phyloP scores from a whole-genome alignment of 2,113 vertebrate species.

The Pluvialis apricaria region DNA sequence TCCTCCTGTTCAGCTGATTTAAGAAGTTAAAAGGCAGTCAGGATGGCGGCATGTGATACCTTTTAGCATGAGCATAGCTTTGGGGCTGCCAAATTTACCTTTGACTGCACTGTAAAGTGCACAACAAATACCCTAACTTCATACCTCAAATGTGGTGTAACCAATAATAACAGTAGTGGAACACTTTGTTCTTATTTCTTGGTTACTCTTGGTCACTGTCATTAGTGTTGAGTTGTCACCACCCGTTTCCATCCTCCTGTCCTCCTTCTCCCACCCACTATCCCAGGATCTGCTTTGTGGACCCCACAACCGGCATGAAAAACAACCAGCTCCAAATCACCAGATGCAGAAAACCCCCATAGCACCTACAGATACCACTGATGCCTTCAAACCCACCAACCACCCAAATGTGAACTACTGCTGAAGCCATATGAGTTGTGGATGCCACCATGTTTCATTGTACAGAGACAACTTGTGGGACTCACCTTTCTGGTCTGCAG shows the following conservation, averaged over 20 bases:
- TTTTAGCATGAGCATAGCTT: neutral
- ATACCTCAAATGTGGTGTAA: neutral
- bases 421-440: neutral
- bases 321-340: neutral
- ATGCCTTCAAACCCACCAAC: neutral
- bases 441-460: neutral
- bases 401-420: neutral
- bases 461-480: neutral
- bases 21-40: conserved; percentile 20
- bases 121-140: neutral
- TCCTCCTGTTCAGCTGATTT: conserved; percentile 25
- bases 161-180: neutral
- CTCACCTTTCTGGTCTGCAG: neutral
- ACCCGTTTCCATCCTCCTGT: neutral
- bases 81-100: neutral
- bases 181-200: neutral
- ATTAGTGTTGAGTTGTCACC: neutral
- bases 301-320: neutral
- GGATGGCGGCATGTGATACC: neutral
- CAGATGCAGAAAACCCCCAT: fast-evolving
- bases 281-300: neutral
- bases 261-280: neutral
- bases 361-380: neutral
- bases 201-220: neutral
- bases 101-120: neutral